A percentile compares a stretch with the other conserved stretches of the same genome.
Conservation (phyloP, 2,113 vertebrate species). For the Tapirus terrestris region DNA sequence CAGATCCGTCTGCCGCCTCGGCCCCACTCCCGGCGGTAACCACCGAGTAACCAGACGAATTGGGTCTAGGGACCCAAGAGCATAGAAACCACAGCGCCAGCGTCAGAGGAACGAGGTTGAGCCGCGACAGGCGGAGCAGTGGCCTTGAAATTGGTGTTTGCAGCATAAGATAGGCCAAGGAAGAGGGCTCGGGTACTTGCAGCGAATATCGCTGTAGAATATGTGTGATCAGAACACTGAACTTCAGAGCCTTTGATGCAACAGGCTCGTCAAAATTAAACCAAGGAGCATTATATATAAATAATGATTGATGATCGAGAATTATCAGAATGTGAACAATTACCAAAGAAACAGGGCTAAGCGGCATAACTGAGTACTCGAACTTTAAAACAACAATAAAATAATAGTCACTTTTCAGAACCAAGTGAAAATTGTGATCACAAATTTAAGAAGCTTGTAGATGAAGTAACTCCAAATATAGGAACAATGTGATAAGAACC, state of each 20-base stretch:
- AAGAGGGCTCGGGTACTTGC: background rate
- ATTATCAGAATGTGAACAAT: background rate
- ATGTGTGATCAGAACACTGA: background rate
- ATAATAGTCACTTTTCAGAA: conserved; percentile 19
- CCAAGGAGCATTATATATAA: background rate
- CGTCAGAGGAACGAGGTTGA: background rate
- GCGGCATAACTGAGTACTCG: background rate
- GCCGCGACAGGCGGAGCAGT: background rate
- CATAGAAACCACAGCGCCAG: background rate
- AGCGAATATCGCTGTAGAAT: background rate
- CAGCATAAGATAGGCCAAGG: conserved; percentile 10
- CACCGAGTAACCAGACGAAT: background rate
- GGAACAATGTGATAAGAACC: background rate
- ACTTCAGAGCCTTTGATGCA: background rate
- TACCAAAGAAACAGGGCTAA: background rate
- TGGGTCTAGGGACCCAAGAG: background rate
- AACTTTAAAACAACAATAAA: background rate
- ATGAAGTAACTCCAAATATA: conserved; percentile 11
- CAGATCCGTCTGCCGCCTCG: background rate
- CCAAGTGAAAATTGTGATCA: conserved; percentile 40
- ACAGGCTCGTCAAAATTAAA: conserved; percentile 7
- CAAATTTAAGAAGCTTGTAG: conserved; percentile 9
- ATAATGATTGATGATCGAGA: background rate
- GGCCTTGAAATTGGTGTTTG: conserved; percentile 39
- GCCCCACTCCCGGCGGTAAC: background rate